A percentile compares a stretch with the other conserved stretches of the same genome.
Conservation (phyloP, 2,888 invertebrate species). For the Smittia aterrima region DNA sequence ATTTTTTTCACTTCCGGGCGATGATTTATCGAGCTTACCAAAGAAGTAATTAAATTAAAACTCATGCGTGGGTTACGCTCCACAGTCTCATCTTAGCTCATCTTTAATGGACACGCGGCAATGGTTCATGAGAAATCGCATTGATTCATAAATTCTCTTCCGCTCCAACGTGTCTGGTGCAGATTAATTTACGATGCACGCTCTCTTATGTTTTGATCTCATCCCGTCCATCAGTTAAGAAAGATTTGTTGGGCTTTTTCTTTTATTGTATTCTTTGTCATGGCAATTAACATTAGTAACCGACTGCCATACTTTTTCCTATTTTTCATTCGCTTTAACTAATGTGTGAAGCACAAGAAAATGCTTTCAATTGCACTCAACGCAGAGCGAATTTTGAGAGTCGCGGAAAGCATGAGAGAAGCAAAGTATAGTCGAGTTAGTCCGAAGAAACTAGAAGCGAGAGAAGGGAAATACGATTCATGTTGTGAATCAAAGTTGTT, state of each 20-base stretch:
- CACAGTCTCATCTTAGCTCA: too few relatives aligned
- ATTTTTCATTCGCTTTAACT: not conserved
- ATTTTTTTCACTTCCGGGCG: not conserved
- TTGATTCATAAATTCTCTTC: not conserved
- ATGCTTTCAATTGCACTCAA: conserved; percentile 17
- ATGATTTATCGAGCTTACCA: not conserved
- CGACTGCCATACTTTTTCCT: conserved; percentile 42
- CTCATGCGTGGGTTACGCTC: not conserved
- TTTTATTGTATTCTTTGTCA: conserved; percentile 30
- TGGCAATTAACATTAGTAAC: conserved; percentile 42
- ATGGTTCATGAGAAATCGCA: not conserved
- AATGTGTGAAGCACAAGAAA: conserved; percentile 31
- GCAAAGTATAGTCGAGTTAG: not conserved
- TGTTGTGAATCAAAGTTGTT: not conserved
- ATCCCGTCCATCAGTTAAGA: not conserved
- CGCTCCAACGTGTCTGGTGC: conserved; percentile 25
- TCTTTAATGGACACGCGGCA: too few relatives aligned
- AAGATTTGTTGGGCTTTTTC: not conserved
- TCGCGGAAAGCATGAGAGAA: not conserved
- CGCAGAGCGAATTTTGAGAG: not conserved
- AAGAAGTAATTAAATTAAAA: not conserved
- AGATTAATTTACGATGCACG: conserved; percentile 27
- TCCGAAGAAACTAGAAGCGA: not conserved
- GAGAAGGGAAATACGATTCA: not conserved
- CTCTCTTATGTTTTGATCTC: conserved; percentile 8